Percentiles rank a stretch among this genome's conserved stretches.
Evolutionary conservation across 2,113 vertebrate genomes (phyloP).

Genomic region (Pedionomus torquatus): DNA sequence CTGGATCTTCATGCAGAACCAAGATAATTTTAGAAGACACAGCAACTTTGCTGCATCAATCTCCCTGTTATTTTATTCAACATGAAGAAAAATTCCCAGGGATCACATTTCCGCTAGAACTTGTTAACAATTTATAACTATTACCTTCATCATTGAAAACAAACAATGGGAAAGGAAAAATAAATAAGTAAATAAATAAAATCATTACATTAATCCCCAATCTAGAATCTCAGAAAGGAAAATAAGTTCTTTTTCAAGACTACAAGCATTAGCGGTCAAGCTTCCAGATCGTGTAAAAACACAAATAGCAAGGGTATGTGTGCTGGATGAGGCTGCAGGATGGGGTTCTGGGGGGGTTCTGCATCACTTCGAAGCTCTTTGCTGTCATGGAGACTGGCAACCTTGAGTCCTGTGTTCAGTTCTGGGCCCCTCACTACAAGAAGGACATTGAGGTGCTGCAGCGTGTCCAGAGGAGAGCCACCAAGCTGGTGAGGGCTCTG

Average conservation of each 20-base stretch:
- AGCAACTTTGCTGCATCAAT: constrained; percentile 23
- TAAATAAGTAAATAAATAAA: background rate
- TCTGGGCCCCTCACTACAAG: too few species aligned
- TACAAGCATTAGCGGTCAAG: background rate
- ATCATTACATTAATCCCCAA: constrained; percentile 46
- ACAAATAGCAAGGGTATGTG: accelerated
- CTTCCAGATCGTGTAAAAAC: background rate
- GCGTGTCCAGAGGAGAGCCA: too few species aligned
- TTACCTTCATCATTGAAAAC: constrained; percentile 47
- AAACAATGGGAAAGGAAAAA: constrained; percentile 2
- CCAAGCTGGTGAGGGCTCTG: too few species aligned
- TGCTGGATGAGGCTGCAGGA: background rate
- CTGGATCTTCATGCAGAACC: constrained; percentile 8
- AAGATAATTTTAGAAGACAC: constrained; percentile 39
- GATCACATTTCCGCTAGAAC: constrained; percentile 33
- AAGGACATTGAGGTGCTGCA: too few species aligned
- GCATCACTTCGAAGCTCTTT: background rate
- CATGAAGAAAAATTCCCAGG: background rate
- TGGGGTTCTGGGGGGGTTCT: background rate
- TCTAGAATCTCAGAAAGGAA: constrained; percentile 4
- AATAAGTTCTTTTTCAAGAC: background rate
- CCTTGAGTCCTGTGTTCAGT: background rate
- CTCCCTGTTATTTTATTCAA: background rate
- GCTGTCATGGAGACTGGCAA: background rate
- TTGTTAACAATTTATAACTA: constrained; percentile 65